Evolutionary conservation across 1,140 invertebrate genomes (phyloP), one percentile per base, ranked within the genome.

Genomic region (Macrosteles quadrilineatus): DNA sequence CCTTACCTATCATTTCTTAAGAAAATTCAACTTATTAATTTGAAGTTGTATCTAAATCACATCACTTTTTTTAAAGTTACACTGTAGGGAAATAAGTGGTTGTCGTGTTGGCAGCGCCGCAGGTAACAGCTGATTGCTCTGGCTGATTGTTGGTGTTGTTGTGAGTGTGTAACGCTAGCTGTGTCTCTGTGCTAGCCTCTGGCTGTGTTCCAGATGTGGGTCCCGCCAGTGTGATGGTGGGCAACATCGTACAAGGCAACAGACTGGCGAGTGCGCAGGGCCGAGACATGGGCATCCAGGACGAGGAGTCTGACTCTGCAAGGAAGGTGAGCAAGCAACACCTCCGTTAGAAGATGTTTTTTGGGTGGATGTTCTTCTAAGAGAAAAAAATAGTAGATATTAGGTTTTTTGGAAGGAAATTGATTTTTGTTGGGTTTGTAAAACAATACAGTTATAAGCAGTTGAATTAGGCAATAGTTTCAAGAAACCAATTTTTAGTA

Each of bases 191-290:
- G 27, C 85, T 84, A 87, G 86, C 86, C 86, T 85, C 83, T 81
- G 84, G 86, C 84, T 89, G 86, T 91, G 86, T 91, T 88, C 83
- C 88, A 96, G 96, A 98, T 85, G 94, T 99, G 77, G 96, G 96
- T 71, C 98, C 98, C 67, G 98, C 98, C 74, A 98, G 97, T 72
- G 97, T 99, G 62, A 98, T 99, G 88, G 98, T 99, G 71, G 98
- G 98, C 36, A 99, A 98, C 84, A 93, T 99, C 79, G 97, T 99
- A 68, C 97, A 99, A 84, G 97, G 96, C 72, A 96, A 97, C 80
- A 85, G 97, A 67, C 85, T 99, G 69, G 97, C 97, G 30, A 94
- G 94, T 66, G 97, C 97, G 55, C 94, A 97, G 81, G 97, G 97
- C 32, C 86, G 96, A 45, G 97, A 98, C 78, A 90, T 98, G 81